phyloP scores from a whole-genome alignment of 2,797 vertebrate genomes.

The Benthosema pterotum region DNA sequence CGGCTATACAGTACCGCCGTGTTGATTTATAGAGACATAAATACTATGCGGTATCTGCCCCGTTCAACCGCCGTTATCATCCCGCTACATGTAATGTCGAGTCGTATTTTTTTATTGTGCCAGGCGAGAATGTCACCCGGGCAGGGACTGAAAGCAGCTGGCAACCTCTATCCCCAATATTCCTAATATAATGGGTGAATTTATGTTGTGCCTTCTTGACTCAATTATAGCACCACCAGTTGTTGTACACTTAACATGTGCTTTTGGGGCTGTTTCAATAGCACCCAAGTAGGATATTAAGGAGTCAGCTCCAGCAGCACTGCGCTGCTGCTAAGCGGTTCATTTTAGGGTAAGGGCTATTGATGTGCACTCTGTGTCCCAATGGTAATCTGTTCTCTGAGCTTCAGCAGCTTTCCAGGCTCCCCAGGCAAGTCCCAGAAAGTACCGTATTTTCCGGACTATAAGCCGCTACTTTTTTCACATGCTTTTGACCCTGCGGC shows the following conservation, averaged over 20 bases:
- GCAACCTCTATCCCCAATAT: background rate
- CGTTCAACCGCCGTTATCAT: slow-evolving; percentile 19
- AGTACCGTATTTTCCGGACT: too few relatives aligned
- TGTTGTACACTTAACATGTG: slow-evolving; percentile 13
- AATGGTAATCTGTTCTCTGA: slow-evolving; percentile 58
- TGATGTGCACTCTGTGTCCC: slow-evolving; percentile 55
- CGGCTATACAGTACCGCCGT: too few relatives aligned
- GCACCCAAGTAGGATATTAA: slow-evolving; percentile 17
- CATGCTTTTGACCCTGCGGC: too few relatives aligned
- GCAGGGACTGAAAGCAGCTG: background rate
- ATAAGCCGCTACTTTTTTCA: too few relatives aligned
- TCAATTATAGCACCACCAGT: slow-evolving; percentile 5
- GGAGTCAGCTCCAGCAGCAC: slow-evolving; percentile 26
- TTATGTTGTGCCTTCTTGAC: too few relatives aligned
- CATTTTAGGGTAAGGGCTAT: slow-evolving; percentile 63
- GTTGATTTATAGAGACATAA: too few relatives aligned
- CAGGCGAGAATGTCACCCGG: slow-evolving; percentile 5
- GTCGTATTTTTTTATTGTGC: too few relatives aligned
- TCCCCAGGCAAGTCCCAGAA: slow-evolving; percentile 30
- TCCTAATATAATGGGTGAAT: too few relatives aligned
- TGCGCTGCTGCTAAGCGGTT: slow-evolving; percentile 37
- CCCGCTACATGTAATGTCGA: slow-evolving; percentile 7
- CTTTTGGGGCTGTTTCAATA: slow-evolving; percentile 20
- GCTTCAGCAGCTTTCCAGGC: slow-evolving; percentile 57
- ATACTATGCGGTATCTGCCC: slow-evolving; percentile 4